These are phyloP conservation scores for Coptodon bakossiorum DNA, from an alignment of 2,113 vertebrate genomes.

Conservation along the genomic window DNA sequence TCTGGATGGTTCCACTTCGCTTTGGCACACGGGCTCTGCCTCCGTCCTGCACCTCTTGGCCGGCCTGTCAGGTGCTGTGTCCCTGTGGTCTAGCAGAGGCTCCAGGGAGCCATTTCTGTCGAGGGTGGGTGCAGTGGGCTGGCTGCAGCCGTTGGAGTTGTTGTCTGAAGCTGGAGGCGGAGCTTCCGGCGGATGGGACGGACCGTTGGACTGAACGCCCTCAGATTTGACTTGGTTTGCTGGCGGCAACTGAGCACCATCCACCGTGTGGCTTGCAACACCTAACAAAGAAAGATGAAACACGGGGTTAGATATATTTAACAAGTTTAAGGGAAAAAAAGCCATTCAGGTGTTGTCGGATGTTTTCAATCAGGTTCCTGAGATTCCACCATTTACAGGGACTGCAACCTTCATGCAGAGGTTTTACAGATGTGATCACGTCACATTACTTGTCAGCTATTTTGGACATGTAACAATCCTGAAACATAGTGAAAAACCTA, in stretches of 20 bases:
- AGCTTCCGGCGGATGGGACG: constrained; percentile 51
- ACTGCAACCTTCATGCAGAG: neutral
- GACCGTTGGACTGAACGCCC: constrained; percentile 75
- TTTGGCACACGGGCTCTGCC: constrained; percentile 36
- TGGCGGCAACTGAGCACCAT: constrained; percentile 39
- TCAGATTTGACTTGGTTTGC: constrained; percentile 73
- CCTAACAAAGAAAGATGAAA: constrained; percentile 58
- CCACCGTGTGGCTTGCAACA: constrained; percentile 53
- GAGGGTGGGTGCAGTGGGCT: constrained; percentile 59
- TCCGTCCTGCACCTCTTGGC: constrained; percentile 62
- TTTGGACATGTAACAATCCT: neutral
- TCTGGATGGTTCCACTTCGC: constrained; percentile 47
- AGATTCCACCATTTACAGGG: neutral
- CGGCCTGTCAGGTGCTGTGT: constrained; percentile 30
- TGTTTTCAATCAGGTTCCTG: neutral
- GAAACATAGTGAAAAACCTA: neutral
- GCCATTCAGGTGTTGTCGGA: neutral
- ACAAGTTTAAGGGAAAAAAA: neutral
- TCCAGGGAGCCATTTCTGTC: constrained; percentile 67
- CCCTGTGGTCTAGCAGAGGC: constrained; percentile 23
- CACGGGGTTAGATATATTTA: neutral
- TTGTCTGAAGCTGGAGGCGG: constrained; percentile 58
- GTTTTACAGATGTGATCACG: neutral
- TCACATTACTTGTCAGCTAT: neutral
- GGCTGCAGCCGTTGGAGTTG: constrained; percentile 80